Evolutionary conservation across 2,113 vertebrate species (phyloP).

Genomic region (Aldabrachelys gigantea): DNA sequence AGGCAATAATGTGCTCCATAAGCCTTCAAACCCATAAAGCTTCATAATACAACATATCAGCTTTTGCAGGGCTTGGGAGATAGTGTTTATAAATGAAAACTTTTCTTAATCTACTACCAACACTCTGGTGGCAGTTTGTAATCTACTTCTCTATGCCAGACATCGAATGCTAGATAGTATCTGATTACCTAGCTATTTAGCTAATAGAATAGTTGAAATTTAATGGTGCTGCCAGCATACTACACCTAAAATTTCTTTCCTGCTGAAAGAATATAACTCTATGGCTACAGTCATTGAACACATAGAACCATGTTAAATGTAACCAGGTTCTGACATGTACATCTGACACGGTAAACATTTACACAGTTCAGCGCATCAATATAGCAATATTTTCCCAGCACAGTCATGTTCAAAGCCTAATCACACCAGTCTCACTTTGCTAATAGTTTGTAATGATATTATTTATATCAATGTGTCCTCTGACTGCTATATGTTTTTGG

Average conservation of each 20-base stretch:
- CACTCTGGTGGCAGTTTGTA: neutral
- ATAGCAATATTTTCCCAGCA: neutral
- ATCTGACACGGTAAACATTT: neutral
- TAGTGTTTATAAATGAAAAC: neutral
- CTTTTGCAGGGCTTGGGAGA: neutral
- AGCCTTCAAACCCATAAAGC: neutral
- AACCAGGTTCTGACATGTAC: neutral
- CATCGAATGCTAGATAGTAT: neutral
- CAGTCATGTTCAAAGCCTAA: neutral
- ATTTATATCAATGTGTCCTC: neutral
- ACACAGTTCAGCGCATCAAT: neutral
- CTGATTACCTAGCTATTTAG: slow-evolving; percentile 8
- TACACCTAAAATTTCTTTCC: neutral
- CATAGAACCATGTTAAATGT: neutral
- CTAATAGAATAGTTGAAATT: slow-evolving; percentile 11
- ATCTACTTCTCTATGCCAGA: neutral
- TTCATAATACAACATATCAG: neutral
- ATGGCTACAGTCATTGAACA: neutral
- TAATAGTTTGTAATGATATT: neutral
- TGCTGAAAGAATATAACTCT: neutral
- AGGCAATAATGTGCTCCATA: neutral
- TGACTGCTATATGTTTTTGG: neutral
- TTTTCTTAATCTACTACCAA: neutral
- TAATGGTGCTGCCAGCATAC: neutral
- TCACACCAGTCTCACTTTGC: neutral